A percentile compares a stretch with the other conserved stretches of the same genome.
These are phyloP conservation scores for Byasa hedistus DNA, from an alignment of 2,888 invertebrate genomes.

Conservation along the genomic window DNA sequence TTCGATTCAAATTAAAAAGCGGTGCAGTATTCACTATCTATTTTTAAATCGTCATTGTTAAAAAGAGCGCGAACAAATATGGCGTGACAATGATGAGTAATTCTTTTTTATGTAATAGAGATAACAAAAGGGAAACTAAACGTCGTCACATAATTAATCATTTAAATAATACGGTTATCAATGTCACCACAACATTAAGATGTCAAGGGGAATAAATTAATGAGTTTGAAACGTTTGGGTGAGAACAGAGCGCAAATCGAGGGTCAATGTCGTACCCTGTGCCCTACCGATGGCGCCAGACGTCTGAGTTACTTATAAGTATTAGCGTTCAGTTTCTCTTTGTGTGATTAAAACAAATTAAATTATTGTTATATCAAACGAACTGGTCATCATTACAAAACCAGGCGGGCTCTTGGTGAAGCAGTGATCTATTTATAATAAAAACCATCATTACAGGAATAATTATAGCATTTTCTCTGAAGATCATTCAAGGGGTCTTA, in stretches of 20 bases:
- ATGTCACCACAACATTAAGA: constrained; percentile 20
- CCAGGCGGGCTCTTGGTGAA: too few species aligned
- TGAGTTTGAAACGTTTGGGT: constrained; percentile 19
- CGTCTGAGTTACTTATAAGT: constrained; percentile 7
- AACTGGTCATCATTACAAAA: too few species aligned
- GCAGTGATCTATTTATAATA: too few species aligned
- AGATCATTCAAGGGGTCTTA: background rate
- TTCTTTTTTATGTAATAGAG: too few species aligned
- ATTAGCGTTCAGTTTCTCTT: background rate
- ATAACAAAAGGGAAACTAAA: constrained; percentile 6
- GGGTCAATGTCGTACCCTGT: constrained; percentile 50
- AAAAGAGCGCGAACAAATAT: too few species aligned
- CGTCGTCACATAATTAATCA: constrained; percentile 14
- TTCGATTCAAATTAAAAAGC: too few species aligned
- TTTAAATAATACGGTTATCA: constrained; percentile 22
- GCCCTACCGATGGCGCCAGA: constrained; percentile 41
- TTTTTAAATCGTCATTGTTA: too few species aligned
- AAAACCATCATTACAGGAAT: background rate
- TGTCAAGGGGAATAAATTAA: constrained; percentile 27
- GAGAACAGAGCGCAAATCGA: constrained; percentile 20
- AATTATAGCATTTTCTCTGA: background rate
- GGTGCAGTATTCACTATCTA: too few species aligned
- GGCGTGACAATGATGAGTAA: too few species aligned
- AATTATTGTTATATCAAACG: too few species aligned
- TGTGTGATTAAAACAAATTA: background rate